phyloP scores from a whole-genome alignment of 2,888 invertebrate species.

The Didymodactylos carnosus region DNA sequence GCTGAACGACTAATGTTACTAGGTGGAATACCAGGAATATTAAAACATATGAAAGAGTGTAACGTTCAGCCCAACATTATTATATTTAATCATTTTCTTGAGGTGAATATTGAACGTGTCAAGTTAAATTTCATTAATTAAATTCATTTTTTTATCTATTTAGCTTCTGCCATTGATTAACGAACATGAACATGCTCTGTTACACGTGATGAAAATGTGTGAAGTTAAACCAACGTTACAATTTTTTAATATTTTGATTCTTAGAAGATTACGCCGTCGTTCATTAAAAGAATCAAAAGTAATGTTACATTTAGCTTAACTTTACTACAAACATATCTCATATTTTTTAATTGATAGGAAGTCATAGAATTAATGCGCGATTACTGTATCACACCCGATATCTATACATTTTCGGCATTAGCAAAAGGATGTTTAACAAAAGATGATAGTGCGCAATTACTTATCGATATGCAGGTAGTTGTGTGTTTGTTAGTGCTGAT shows the following conservation, averaged over 20 bases:
- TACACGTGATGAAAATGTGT: neutral
- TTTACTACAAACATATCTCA: neutral
- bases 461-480: constrained; percentile 51
- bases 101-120: constrained; percentile 59
- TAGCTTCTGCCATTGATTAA: neutral
- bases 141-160: constrained; percentile 56
- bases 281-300: neutral
- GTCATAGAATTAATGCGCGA: constrained; percentile 28
- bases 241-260: neutral
- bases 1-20: constrained; percentile 39
- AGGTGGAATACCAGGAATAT: constrained; percentile 57
- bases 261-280: neutral
- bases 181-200: neutral
- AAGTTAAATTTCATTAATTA: no score
- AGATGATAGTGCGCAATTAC: constrained; percentile 45
- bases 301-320: neutral
- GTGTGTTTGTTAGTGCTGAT: neutral
- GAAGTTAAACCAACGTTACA: neutral
- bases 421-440: constrained; percentile 54
- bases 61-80: constrained; percentile 53
- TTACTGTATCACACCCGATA: constrained; percentile 19
- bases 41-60: constrained; percentile 51
- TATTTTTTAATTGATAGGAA: constrained; percentile 27
- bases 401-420: constrained; percentile 60
- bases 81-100: constrained; percentile 56